Evolutionary conservation across 1,140 invertebrate species (phyloP).

Genomic region (Ridgeia piscesae): DNA sequence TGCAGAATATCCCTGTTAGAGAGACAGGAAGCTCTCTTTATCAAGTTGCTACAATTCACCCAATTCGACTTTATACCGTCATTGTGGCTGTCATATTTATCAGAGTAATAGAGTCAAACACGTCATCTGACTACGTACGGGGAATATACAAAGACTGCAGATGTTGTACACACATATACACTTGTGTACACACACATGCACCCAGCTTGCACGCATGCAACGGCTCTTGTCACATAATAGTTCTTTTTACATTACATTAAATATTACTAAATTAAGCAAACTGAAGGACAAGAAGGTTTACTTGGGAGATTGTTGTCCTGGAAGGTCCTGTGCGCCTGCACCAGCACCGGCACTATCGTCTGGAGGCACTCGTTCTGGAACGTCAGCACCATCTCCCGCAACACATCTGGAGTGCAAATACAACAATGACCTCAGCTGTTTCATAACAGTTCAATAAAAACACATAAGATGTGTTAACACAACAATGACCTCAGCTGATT

Average conservation of each 20-base stretch:
- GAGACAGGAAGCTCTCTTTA: neutral
- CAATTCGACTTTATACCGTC: neutral
- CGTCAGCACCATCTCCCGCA: slow-evolving; percentile 81
- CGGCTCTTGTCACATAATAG: neutral
- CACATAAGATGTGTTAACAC: slow-evolving; percentile 64
- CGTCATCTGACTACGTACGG: neutral
- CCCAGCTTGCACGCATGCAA: neutral
- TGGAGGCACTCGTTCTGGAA: slow-evolving; percentile 79
- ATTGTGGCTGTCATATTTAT: neutral
- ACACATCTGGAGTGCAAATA: slow-evolving; percentile 65
- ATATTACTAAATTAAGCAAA: neutral
- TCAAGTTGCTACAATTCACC: neutral
- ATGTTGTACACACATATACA: neutral
- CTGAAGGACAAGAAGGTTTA: slow-evolving; percentile 29
- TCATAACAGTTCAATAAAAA: slow-evolving; percentile 57
- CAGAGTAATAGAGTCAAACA: neutral
- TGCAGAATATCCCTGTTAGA: slow-evolving; percentile 11
- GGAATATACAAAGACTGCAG: too few species aligned
- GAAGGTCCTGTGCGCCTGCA: slow-evolving; percentile 79
- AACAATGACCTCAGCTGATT: neutral
- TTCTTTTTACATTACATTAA: neutral
- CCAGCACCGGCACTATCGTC: slow-evolving; percentile 79
- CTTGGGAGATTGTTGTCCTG: slow-evolving; percentile 71
- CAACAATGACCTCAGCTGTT: neutral
- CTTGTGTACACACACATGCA: neutral